A percentile compares a stretch with the other conserved stretches of the same genome.
These are phyloP conservation scores for Laupala kohalensis DNA, from an alignment of 1,140 invertebrate species.

Conservation along the genomic window DNA sequence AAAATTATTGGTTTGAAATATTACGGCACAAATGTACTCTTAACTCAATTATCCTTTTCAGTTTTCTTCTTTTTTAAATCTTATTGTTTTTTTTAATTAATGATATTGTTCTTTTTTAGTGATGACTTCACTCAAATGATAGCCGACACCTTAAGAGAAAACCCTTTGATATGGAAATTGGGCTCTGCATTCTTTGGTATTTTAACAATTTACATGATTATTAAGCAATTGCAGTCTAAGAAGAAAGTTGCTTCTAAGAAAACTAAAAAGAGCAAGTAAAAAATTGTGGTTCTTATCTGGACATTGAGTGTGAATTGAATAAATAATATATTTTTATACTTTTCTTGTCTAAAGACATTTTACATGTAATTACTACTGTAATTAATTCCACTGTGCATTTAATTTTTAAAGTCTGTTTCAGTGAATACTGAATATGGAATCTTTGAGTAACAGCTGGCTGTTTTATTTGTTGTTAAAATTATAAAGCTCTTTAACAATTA, in stretches of 20 bases:
- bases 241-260: slow-evolving; percentile 1
- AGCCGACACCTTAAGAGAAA: slow-evolving; percentile 43
- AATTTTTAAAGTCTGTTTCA: not conserved
- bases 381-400: not conserved
- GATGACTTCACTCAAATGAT: slow-evolving; percentile 54
- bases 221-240: slow-evolving; percentile 1
- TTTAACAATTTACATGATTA: slow-evolving; percentile 1
- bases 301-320: not conserved
- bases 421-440: not conserved
- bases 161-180: slow-evolving; percentile 54
- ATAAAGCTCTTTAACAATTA: too few relatives aligned
- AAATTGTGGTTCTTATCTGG: not conserved
- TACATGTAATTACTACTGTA: not conserved
- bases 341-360: not conserved
- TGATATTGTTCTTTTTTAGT: slow-evolving; percentile 22
- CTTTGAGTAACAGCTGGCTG: too few relatives aligned
- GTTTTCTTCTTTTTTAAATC: not conserved
- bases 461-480: too few relatives aligned
- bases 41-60: not conserved
- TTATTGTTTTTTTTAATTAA: not conserved
- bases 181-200: not conserved
- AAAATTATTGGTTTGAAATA: too few relatives aligned
- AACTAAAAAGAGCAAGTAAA: slow-evolving; percentile 7
- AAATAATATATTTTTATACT: not conserved
- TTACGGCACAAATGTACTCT: too few relatives aligned